Percentiles rank a stretch among this genome's conserved stretches.
Conservation (phyloP, 2,888 invertebrate genomes). For the Mactromeris polynyma region DNA sequence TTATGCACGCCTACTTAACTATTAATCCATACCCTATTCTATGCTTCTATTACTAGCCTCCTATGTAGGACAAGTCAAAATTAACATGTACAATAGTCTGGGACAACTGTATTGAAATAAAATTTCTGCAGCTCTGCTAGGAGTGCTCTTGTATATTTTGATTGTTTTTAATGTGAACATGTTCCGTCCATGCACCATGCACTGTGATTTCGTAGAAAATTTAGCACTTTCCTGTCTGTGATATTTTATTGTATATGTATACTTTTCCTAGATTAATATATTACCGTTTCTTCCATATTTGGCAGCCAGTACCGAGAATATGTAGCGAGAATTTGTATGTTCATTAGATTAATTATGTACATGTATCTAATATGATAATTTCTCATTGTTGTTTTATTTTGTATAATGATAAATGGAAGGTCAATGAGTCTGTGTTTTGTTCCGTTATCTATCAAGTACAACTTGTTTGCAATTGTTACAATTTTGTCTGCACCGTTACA, state of each 20-base stretch:
- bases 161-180: not conserved
- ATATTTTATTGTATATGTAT: not conserved
- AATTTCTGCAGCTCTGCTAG: too few species aligned
- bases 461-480: too few species aligned
- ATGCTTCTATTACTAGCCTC: too few species aligned
- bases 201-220: constrained; percentile 7
- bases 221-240: constrained; percentile 5
- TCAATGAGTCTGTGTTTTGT: not conserved
- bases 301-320: not conserved
- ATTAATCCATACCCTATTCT: too few species aligned
- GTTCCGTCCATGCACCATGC: not conserved
- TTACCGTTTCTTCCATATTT: not conserved
- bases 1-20: too few species aligned
- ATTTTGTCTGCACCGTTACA: too few species aligned
- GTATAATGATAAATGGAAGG: not conserved
- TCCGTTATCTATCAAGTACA: too few species aligned
- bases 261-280: not conserved
- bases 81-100: too few species aligned
- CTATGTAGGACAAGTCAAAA: too few species aligned
- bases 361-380: not conserved
- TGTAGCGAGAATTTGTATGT: not conserved
- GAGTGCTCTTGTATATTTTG: not conserved
- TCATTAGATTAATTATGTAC: not conserved
- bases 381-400: not conserved
- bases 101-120: too few species aligned